A percentile compares a stretch with the other conserved stretches of the same genome.
These are phyloP conservation scores for Sinotaia quadrata DNA, from an alignment of 2,888 invertebrate species.

Conservation along the genomic window DNA sequence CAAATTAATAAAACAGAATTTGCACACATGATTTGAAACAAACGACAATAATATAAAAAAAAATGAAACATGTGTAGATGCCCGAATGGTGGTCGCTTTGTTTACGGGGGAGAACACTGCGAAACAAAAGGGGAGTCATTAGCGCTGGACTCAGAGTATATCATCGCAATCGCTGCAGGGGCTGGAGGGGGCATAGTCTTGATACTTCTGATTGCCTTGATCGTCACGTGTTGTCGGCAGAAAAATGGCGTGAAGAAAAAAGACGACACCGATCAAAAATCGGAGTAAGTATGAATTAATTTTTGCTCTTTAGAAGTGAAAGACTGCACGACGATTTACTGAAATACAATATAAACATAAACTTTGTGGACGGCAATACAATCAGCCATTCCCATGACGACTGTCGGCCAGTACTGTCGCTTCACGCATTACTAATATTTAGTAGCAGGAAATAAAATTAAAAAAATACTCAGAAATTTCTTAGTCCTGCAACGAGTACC, in stretches of 20 bases:
- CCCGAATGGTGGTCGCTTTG: neutral
- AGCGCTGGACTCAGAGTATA: neutral
- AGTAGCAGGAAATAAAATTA: too few relatives aligned
- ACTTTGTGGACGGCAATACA: neutral
- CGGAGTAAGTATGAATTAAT: neutral
- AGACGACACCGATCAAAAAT: too few relatives aligned
- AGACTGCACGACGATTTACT: neutral
- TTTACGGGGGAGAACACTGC: conserved; percentile 18
- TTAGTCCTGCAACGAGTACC: too few relatives aligned
- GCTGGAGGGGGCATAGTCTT: conserved; percentile 17
- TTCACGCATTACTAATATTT: too few relatives aligned
- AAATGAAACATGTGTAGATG: too few relatives aligned
- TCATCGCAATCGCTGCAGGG: conserved; percentile 22
- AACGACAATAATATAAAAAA: too few relatives aligned
- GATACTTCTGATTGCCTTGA: conserved; percentile 3
- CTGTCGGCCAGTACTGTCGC: too few relatives aligned
- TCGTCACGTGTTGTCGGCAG: neutral
- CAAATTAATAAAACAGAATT: too few relatives aligned
- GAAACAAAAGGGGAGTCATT: conserved; percentile 15
- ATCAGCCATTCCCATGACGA: too few relatives aligned
- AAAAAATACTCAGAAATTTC: too few relatives aligned
- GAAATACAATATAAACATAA: neutral
- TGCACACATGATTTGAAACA: too few relatives aligned
- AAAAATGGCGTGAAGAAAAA: neutral
- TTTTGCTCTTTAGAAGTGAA: neutral